Evolutionary conservation across 2,888 invertebrate genomes (phyloP), one percentile per base, ranked within the genome.

Genomic region (Hyles lineata): DNA sequence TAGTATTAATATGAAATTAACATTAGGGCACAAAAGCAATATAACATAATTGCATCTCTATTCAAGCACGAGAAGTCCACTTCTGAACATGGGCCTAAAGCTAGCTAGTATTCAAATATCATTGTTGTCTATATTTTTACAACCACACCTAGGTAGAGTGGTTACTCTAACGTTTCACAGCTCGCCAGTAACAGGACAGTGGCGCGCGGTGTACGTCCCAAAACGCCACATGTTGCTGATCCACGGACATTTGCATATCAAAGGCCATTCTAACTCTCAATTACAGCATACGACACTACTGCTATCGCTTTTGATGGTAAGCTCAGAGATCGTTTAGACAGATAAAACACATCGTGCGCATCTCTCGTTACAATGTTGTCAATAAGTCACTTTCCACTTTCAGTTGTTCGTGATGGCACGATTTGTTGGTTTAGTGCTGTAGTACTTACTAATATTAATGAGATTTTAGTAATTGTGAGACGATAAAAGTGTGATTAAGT

Each of bases 181-280:
- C 55, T 55, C 55, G 5, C n/a, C 8, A 7, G 19, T 55, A 55
- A 70, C 60, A 72, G 61, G 35, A 55, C 71, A 50, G 72, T 67
- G 43, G 71, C 73, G 74, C 73, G 74, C 74, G 75, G 75, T 76
- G 79, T 77, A 76, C 78, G 78, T 76, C 75, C 76, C 63, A 77
- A 74, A 77, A 76, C 78, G 79, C 88, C 89, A 91, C 90, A 88
- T 91, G 90, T 91, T 89, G 90, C 89, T 85, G 83, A 86, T 84
- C 89, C 85, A 82, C 82, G 77, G 75, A 76, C 82, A 93, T 93
- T 92, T 89, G 87, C 93, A 93, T 92, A 87, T 90, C 93, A 93
- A 93, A 93, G 93, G 88, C 82, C 79, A 80, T 83, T 83, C 89
- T 87, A 86, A 86, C 86, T 87, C 89, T 85, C 90, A 89, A 92